Evolutionary conservation across 1,140 invertebrate genomes (phyloP), one percentile per base, ranked within the genome.

Genomic region (Drosophila jambulina): DNA sequence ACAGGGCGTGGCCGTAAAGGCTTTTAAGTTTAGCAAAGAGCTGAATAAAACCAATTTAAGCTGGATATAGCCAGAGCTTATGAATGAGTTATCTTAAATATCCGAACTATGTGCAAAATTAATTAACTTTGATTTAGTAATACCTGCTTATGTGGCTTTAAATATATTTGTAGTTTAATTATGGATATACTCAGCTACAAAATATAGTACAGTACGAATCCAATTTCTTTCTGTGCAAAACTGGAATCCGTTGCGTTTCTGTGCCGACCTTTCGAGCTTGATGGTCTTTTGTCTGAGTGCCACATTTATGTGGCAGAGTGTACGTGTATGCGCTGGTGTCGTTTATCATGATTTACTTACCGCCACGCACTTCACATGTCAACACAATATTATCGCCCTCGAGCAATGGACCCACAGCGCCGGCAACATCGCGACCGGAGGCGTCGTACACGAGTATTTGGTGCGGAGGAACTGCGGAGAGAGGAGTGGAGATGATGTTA

Each of bases 311-410:
- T 90, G 82, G 78, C 78, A 64, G 80, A 43, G 51, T 53, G 54
- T 64, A 68, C 59, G 75, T 68, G 75, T 78, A 63, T 75, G 81
- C 58, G 67, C 71, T 67, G 88, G 79, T 90, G 85, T 90, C 85
- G 86, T 90, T 90, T 90, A 90, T 90, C 85, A 90, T 91, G 85
- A 90, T 82, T 79, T 78, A 94, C 95, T 96, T 95, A 98, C 97
- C 97, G 94, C 97, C 97, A 94, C 96, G 94, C 72, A 98, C 97
- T 95, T 98, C 97, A 93, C 97, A 98, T 54, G 96, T 96, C 61
- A 98, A 94, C 63, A 96, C 94, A 58, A 98, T 95, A 92, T 96
- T 96, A 70, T 96, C 94, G 51, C 96, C 97, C 93, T 98, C 97
- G 86, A 96, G 95, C 80, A 97, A 95, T 38, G 97, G 97, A 49